These are phyloP conservation scores for Oscheius sp. DNA, from an alignment of 2,888 invertebrate species.

Conservation along the genomic window DNA sequence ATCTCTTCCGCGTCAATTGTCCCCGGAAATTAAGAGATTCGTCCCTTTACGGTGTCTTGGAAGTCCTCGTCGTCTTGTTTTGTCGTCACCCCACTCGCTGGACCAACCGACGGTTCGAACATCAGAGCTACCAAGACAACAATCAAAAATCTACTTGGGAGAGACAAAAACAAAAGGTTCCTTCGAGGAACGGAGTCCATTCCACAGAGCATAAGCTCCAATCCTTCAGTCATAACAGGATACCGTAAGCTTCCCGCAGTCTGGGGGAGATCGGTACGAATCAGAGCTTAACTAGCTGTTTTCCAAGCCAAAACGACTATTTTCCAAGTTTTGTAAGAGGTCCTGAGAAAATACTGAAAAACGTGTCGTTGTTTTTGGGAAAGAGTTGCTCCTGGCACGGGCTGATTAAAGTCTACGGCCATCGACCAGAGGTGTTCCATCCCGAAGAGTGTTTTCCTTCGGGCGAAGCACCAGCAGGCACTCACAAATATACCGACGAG, in stretches of 20 bases:
- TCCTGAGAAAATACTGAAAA: not conserved
- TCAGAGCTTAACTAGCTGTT: not conserved
- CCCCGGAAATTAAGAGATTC: not conserved
- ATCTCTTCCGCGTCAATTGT: slow-evolving; percentile 3
- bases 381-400: not conserved
- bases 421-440: not conserved
- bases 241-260: not conserved
- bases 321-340: not conserved
- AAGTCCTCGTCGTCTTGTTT: not conserved
- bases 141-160: not conserved
- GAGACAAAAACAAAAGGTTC: not conserved
- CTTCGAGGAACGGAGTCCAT: not conserved
- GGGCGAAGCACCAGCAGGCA: slow-evolving; percentile 28
- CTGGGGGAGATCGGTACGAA: not conserved
- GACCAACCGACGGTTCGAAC: not conserved
- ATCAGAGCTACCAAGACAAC: not conserved
- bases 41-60: no score
- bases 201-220: no score
- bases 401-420: slow-evolving; percentile 18
- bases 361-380: slow-evolving; percentile 1
- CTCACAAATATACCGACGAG: slow-evolving; percentile 13
- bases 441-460: slow-evolving; percentile 17
- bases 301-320: not conserved
- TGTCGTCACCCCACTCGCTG: not conserved
- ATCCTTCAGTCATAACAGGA: no score